Conservation (phyloP, 1,140 invertebrate genomes). For the Uloborus diversus region DNA sequence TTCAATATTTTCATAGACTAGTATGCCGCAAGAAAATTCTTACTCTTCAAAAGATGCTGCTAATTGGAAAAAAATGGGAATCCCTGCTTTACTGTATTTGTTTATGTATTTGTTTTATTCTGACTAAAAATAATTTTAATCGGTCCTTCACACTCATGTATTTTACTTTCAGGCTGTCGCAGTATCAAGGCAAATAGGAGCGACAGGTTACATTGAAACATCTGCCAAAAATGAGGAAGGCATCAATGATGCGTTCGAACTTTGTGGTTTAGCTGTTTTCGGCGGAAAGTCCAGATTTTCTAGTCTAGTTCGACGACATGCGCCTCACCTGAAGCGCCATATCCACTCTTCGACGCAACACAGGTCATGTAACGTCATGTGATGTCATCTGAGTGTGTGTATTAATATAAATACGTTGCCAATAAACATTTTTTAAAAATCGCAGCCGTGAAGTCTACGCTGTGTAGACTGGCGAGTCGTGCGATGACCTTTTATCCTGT, state of each 20-base stretch:
- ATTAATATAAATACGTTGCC: no score
- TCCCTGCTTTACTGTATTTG: no score
- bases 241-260: slow-evolving; percentile 74
- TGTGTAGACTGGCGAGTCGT: slow-evolving; percentile 29
- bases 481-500: not conserved
- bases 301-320: slow-evolving; percentile 32
- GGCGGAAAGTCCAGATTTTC: slow-evolving; percentile 62
- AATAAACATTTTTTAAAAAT: no score
- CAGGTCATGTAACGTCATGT: slow-evolving; percentile 24
- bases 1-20: no score
- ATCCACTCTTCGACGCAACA: not conserved
- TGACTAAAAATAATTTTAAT: no score
- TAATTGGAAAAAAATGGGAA: no score
- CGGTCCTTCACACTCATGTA: no score
- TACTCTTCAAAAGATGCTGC: no score
- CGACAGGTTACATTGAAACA: slow-evolving; percentile 74
- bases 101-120: no score
- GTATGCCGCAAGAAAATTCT: no score
- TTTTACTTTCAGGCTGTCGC: slow-evolving; percentile 66
- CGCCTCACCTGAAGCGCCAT: slow-evolving; percentile 36
- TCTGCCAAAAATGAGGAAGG: slow-evolving; percentile 71
- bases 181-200: slow-evolving; percentile 71
- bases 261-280: slow-evolving; percentile 72
- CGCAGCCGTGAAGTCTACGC: slow-evolving; percentile 39
- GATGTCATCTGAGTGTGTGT: not conserved